A percentile compares a stretch with the other conserved stretches of the same genome.
These are phyloP conservation scores for Danio albolineatus DNA, from an alignment of 2,797 vertebrate species.

Conservation along the genomic window DNA sequence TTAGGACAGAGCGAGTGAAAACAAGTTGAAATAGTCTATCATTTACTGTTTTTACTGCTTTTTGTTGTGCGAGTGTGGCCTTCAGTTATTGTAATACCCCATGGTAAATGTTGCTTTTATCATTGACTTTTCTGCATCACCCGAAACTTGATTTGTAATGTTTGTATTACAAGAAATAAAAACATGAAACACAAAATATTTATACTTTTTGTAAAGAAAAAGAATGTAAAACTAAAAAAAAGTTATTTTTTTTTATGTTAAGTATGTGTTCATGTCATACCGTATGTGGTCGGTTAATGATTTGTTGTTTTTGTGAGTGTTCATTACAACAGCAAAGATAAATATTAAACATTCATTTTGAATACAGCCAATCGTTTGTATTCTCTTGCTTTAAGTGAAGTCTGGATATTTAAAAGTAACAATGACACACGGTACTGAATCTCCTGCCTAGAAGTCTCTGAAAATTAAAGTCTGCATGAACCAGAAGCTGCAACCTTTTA, in stretches of 20 bases:
- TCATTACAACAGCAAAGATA: slow-evolving; percentile 77
- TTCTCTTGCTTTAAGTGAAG: slow-evolving; percentile 59
- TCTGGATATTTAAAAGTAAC: not conserved
- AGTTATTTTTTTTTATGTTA: slow-evolving; percentile 99
- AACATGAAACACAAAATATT: slow-evolving; percentile 90
- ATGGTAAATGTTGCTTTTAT: slow-evolving; percentile 85
- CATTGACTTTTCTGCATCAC: slow-evolving; percentile 90
- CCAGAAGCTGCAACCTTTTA: too few relatives aligned
- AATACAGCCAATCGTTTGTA: slow-evolving; percentile 90
- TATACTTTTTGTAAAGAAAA: slow-evolving; percentile 86
- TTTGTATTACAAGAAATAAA: slow-evolving; percentile 78
- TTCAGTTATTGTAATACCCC: slow-evolving; percentile 80
- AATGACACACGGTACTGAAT: not conserved
- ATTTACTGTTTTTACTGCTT: slow-evolving; percentile 45
- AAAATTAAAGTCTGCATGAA: too few relatives aligned
- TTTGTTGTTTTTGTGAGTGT: slow-evolving; percentile 92
- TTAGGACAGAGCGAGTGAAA: slow-evolving; percentile 62
- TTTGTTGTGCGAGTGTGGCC: slow-evolving; percentile 60
- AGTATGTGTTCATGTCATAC: slow-evolving; percentile 84
- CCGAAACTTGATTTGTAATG: slow-evolving; percentile 76
- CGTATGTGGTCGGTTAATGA: slow-evolving; percentile 88
- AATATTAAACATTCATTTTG: slow-evolving; percentile 87
- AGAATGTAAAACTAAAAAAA: slow-evolving; percentile 77
- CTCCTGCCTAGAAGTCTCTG: too few relatives aligned
- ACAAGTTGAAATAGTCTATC: slow-evolving; percentile 50